Conservation (phyloP, 2,888 invertebrate species). For the Eupithecia abbreviata region DNA sequence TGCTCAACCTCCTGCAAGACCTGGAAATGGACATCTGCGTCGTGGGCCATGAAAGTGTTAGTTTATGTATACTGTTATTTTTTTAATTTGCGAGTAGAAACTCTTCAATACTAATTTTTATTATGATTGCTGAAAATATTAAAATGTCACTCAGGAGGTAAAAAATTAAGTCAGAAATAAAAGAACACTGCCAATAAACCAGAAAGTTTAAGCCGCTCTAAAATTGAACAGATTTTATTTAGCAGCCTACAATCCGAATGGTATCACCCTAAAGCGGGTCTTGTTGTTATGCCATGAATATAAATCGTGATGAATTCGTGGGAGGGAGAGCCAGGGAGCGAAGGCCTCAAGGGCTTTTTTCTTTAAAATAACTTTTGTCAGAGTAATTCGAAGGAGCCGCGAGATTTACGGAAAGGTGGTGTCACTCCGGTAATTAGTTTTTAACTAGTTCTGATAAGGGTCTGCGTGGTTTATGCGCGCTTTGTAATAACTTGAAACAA, state of each 20-base stretch:
- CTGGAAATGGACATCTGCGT: too few relatives aligned
- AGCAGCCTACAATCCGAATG: slow-evolving; percentile 73
- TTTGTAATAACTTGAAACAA: slow-evolving; percentile 73
- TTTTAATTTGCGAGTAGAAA: background rate
- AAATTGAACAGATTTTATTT: slow-evolving; percentile 67
- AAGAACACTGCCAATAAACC: background rate
- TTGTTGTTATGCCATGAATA: slow-evolving; percentile 84
- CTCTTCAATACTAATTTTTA: background rate
- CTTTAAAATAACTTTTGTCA: slow-evolving; percentile 84
- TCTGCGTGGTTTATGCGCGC: slow-evolving; percentile 74
- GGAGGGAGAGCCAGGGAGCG: slow-evolving; percentile 59
- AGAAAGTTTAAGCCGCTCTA: slow-evolving; percentile 23
- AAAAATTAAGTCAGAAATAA: background rate
- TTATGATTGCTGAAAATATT: background rate
- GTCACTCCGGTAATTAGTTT: slow-evolving; percentile 84
- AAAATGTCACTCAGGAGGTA: background rate
- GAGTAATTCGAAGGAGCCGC: slow-evolving; percentile 80
- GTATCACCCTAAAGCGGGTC: slow-evolving; percentile 78
- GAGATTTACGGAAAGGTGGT: slow-evolving; percentile 83
- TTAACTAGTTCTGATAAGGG: slow-evolving; percentile 85
- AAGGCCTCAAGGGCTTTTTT: slow-evolving; percentile 81
- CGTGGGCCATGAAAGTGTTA: background rate
- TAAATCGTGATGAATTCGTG: slow-evolving; percentile 86
- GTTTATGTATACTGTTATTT: too few relatives aligned
- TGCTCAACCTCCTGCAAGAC: too few relatives aligned